Evolutionary conservation across 2,113 vertebrate genomes (phyloP).

Genomic region (Odocoileus virginianus): DNA sequence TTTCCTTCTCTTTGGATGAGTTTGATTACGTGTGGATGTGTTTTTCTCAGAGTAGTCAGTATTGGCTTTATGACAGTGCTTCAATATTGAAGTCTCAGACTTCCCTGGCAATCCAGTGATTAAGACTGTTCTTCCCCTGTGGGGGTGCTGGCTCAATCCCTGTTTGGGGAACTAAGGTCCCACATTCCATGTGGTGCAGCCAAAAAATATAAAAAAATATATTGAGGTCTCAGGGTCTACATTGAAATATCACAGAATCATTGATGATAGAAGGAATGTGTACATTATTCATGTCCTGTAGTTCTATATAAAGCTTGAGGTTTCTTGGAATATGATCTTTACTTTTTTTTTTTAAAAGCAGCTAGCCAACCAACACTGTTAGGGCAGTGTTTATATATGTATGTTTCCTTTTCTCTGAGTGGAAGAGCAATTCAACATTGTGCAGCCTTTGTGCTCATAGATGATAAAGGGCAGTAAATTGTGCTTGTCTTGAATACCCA

Average conservation of each 20-base stretch:
- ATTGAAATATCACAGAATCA: not conserved
- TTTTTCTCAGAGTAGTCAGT: not conserved
- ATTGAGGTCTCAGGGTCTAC: not conserved
- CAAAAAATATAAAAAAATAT: not conserved
- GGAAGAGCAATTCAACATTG: slow-evolving; percentile 60
- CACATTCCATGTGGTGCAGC: not conserved
- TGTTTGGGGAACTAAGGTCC: not conserved
- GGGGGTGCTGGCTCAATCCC: not conserved
- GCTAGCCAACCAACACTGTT: slow-evolving; percentile 51
- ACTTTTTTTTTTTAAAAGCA: slow-evolving; percentile 34
- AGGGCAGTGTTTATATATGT: slow-evolving; percentile 64
- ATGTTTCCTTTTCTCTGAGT: not conserved
- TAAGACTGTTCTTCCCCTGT: not conserved
- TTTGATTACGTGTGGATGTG: not conserved
- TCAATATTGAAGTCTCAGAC: not conserved
- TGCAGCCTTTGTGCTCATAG: not conserved
- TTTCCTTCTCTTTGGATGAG: not conserved
- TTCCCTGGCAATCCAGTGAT: not conserved
- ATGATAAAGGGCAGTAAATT: slow-evolving; percentile 66
- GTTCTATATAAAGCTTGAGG: slow-evolving; percentile 47
- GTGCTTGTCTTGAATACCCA: slow-evolving; percentile 44
- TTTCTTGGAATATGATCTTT: slow-evolving; percentile 50
- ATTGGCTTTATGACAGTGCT: not conserved
- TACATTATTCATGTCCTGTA: not conserved
- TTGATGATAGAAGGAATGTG: slow-evolving; percentile 15